Evolutionary conservation across 2,888 invertebrate genomes (phyloP).

Genomic region (Oscheius sp.): DNA sequence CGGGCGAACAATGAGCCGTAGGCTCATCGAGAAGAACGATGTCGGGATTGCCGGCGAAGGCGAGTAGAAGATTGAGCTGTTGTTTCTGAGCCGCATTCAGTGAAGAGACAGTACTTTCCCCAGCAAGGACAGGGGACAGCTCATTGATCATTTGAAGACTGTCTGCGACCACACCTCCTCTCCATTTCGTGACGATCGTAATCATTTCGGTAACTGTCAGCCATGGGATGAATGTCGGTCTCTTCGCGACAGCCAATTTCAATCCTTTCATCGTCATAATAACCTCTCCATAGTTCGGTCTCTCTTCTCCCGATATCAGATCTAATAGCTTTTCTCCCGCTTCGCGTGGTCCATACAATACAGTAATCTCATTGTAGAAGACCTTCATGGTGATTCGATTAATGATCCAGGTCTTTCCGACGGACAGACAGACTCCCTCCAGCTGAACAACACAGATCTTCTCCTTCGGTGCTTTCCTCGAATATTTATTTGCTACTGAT

Average conservation of each 20-base stretch:
- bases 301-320: not conserved
- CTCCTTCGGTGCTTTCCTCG: too few species aligned
- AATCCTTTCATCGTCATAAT: too few species aligned
- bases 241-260: not conserved
- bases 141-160: not conserved
- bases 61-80: constrained; percentile 9
- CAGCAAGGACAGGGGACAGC: not conserved
- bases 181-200: not conserved
- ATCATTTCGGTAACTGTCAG: constrained; percentile 4
- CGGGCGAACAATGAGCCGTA: constrained; percentile 8
- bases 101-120: not conserved
- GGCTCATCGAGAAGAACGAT: constrained; percentile 17
- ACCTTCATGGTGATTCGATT: constrained; percentile 18
- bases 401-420: not conserved
- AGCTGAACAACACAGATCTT: not conserved
- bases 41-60: constrained; percentile 7
- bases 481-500: not conserved
- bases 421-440: constrained; percentile 2
- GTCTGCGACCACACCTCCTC: not conserved
- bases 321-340: not conserved
- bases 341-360: constrained; percentile 18
- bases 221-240: not conserved
- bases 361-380: constrained; percentile 1
- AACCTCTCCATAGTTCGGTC: constrained; percentile 2
- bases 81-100: not conserved